Conservation (phyloP, 1,140 invertebrate genomes). For the Pogonognathellus flavescens region DNA sequence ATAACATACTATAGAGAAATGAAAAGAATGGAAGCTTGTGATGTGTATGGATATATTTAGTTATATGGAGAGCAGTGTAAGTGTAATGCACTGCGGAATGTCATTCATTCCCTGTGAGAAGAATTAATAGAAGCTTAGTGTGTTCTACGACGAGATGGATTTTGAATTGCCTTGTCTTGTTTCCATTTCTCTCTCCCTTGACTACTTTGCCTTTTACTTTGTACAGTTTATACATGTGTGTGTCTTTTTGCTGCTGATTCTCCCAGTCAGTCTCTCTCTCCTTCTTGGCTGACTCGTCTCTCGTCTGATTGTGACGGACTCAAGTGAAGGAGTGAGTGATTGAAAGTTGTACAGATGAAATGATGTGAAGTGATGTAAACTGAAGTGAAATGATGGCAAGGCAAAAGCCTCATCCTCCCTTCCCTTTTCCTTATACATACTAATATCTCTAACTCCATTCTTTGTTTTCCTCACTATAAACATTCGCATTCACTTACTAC, state of each 20-base stretch:
- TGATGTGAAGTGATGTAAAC: slow-evolving; percentile 36
- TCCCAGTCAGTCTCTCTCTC: background rate
- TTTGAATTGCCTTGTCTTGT: slow-evolving; percentile 26
- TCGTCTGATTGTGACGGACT: slow-evolving; percentile 22
- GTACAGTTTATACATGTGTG: no score
- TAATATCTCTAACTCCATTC: background rate
- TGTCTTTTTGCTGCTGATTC: no score
- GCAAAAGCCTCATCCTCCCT: background rate
- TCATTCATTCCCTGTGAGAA: background rate
- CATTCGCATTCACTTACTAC: no score
- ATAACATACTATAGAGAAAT: slow-evolving; percentile 6
- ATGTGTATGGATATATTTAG: slow-evolving; percentile 12
- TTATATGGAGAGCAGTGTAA: background rate
- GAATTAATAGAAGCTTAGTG: slow-evolving; percentile 30
- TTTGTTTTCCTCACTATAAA: background rate
- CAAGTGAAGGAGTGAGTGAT: slow-evolving; percentile 20
- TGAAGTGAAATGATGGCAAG: slow-evolving; percentile 2
- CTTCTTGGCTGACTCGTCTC: background rate
- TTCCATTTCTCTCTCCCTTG: background rate
- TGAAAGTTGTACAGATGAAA: slow-evolving; percentile 19
- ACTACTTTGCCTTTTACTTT: no score
- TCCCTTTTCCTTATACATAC: background rate
- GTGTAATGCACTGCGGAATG: background rate
- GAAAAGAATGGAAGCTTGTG: background rate
- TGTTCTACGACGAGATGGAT: slow-evolving; percentile 14